These are phyloP conservation scores for Fulmarus glacialis DNA, from an alignment of 2,113 vertebrate genomes.

Conservation along the genomic window DNA sequence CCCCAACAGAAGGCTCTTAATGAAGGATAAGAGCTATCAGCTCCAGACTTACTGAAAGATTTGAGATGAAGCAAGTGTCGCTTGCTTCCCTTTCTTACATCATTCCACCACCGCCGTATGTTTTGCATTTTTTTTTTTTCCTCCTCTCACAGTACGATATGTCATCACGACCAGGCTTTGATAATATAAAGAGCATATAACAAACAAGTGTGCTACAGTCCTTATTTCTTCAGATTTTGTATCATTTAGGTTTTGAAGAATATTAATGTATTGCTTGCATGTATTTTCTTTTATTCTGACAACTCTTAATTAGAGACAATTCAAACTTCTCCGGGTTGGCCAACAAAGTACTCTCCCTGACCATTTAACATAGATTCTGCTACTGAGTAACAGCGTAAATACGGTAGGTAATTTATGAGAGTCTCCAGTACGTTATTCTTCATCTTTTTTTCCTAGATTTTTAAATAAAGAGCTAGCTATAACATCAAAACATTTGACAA, in stretches of 20 bases:
- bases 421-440: neutral
- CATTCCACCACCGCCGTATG: neutral
- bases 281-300: neutral
- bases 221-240: neutral
- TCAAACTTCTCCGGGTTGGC: neutral
- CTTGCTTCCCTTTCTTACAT: neutral
- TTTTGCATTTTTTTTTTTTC: neutral
- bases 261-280: neutral
- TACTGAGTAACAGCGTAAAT: neutral
- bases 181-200: neutral
- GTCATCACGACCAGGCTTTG: neutral
- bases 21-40: neutral
- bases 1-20: neutral
- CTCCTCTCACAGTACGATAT: rapidly evolving
- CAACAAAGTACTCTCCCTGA: neutral
- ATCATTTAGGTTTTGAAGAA: neutral
- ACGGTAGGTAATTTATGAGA: neutral
- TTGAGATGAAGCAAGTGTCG: neutral
- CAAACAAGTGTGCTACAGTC: too few species aligned
- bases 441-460: neutral
- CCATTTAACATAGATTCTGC: neutral
- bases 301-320: neutral
- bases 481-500: neutral
- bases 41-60: neutral
- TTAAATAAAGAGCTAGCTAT: neutral